Base-by-base conservation (phyloP, 2,888 invertebrate genomes). In the Drosophila neonasuta region DNA sequence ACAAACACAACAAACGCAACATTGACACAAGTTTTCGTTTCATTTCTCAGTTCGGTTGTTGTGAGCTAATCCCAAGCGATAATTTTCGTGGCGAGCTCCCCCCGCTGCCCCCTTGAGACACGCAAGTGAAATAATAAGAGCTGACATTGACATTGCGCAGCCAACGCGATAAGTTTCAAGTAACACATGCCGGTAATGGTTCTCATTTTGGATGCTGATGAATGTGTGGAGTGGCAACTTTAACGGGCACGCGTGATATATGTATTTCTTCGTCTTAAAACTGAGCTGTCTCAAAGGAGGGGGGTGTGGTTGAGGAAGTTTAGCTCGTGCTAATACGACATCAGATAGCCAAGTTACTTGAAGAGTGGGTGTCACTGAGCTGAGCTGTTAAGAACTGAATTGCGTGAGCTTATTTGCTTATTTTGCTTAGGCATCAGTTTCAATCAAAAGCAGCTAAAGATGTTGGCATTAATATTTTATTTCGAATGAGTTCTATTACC, bases 81-180 rank as follows among this genome's bases (percentile, higher is more conserved):
- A 74, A 87, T 74, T 86, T 78, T 50, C 24, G 13, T 13, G 4
- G 24, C 24, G 24, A 24, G 24, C 24, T 24, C 24, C 24, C 6
- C 24, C 24, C 24, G 6, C 24, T 36, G 10, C 50, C 58, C 66
- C 56, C 77, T 17, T 44, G 74, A 59, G 66, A 75, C 81, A 79
- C 81, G 65, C 81, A 71, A 74, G 63, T 71, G 74, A 68, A 78
- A 77, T 78, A 80, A 77, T 77, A 77, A 77, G 78, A 71, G 81
- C 81, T 86, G 87, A 86, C 81, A 81, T 81, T 81, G 81, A 87
- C 86, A 81, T 87, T 81, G 86, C 63, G 54, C 69, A 67, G 63
- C 51, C 61, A 66, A 24, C 24, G 57, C 63, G 86, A 86, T 83
- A 86, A 86, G 84, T 86, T 86, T 80, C 66, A 54, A 59, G 80